These are phyloP conservation scores for Lithobates sylvaticus DNA, from an alignment of 2,797 vertebrate genomes.

Conservation along the genomic window DNA sequence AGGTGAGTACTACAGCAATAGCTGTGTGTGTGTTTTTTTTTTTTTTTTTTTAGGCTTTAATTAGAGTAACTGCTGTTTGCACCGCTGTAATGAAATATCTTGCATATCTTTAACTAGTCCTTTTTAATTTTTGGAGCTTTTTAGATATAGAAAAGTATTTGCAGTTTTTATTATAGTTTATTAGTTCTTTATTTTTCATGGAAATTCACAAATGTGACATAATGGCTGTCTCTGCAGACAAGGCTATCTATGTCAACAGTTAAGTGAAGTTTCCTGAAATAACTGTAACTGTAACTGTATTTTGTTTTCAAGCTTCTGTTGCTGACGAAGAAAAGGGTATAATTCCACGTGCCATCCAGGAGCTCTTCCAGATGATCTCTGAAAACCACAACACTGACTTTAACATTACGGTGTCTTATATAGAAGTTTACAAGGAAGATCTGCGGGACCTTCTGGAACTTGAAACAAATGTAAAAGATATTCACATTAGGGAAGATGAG, in stretches of 20 bases:
- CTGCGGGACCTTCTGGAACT: slow-evolving; percentile 87
- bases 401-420: slow-evolving; percentile 83
- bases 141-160: too few relatives aligned
- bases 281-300: slow-evolving; percentile 39
- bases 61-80: too few relatives aligned
- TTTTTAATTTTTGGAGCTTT: too few relatives aligned
- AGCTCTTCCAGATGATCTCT: slow-evolving; percentile 84
- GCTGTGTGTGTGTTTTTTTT: too few relatives aligned
- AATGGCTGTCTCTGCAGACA: neutral
- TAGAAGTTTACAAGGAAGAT: slow-evolving; percentile 91
- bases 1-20: too few relatives aligned
- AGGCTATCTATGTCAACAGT: neutral
- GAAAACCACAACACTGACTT: slow-evolving; percentile 76
- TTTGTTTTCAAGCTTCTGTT: slow-evolving; percentile 70
- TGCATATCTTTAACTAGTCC: too few relatives aligned
- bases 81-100: too few relatives aligned
- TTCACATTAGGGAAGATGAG: slow-evolving; percentile 89
- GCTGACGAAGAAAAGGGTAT: slow-evolving; percentile 85
- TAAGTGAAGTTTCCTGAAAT: neutral
- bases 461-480: slow-evolving; percentile 80
- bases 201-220: neutral
- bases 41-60: too few relatives aligned
- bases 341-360: slow-evolving; percentile 84
- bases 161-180: too few relatives aligned
- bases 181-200: too few relatives aligned